A percentile compares a stretch with the other conserved stretches of the same genome.
These are phyloP conservation scores for Ceratosolen solmsi DNA, from an alignment of 1,140 invertebrate genomes.

Conservation along the genomic window DNA sequence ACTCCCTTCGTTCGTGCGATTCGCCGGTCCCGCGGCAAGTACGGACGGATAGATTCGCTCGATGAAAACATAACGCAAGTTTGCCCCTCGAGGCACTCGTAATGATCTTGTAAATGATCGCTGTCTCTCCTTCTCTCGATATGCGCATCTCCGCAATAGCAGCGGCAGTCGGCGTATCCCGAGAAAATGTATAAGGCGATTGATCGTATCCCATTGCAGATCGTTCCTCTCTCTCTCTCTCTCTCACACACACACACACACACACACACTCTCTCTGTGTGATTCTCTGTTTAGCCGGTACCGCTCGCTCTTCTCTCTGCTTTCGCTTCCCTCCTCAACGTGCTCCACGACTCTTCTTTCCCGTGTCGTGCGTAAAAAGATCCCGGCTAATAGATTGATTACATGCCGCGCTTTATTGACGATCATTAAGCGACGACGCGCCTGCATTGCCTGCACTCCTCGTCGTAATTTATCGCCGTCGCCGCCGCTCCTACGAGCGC, in stretches of 20 bases:
- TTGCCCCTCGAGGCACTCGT: conserved; percentile 35
- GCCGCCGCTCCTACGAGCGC: not conserved
- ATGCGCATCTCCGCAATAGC: not conserved
- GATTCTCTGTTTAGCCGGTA: not conserved
- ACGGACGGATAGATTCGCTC: conserved; percentile 50
- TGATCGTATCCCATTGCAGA: conserved; percentile 5
- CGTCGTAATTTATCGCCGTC: conserved; percentile 1
- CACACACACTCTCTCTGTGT: not conserved
- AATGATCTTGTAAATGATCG: conserved; percentile 56
- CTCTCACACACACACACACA: not conserved
- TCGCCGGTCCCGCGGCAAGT: not conserved
- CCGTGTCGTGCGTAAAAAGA: conserved; percentile 45
- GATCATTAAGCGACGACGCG: conserved; percentile 43
- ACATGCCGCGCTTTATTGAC: conserved; percentile 50
- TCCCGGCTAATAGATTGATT: conserved; percentile 53
- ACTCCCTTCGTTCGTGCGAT: not conserved
- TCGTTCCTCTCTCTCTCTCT: too few relatives aligned
- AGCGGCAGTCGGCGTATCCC: conserved; percentile 15
- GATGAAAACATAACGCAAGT: conserved; percentile 46
- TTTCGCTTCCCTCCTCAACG: not conserved
- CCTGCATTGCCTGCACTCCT: not conserved
- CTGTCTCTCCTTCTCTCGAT: not conserved
- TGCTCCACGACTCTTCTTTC: not conserved
- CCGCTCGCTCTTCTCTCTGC: not conserved
- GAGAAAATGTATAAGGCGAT: conserved; percentile 10